Evolutionary conservation across 2,113 vertebrate species (phyloP).

Genomic region (Emberiza fucata): DNA sequence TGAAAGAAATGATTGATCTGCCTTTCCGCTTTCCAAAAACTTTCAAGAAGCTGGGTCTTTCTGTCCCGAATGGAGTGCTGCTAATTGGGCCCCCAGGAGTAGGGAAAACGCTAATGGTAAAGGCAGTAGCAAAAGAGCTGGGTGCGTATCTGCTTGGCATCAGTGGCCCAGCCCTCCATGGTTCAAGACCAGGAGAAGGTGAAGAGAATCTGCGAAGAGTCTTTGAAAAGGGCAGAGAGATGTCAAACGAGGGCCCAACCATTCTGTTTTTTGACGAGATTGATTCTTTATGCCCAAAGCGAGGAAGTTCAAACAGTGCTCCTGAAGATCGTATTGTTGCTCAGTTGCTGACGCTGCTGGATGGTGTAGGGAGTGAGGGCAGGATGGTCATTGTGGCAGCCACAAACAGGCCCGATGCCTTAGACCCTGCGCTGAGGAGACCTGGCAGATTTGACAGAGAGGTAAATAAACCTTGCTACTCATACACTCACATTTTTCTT

Average conservation of each 20-base stretch:
- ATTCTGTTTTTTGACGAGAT: conserved; percentile 93
- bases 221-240: conserved; percentile 78
- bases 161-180: conserved; percentile 83
- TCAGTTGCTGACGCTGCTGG: conserved; percentile 91
- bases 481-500: neutral
- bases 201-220: conserved; percentile 84
- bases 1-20: conserved; percentile 81
- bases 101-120: conserved; percentile 87
- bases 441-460: conserved; percentile 94
- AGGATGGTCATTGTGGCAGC: conserved; percentile 83
- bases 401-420: conserved; percentile 84
- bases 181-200: conserved; percentile 87
- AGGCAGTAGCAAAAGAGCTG: conserved; percentile 75
- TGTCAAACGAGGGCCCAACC: conserved; percentile 78
- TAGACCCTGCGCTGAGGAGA: conserved; percentile 89
- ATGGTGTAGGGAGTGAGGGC: conserved; percentile 73
- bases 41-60: conserved; percentile 76
- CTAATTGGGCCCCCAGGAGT: conserved; percentile 89
- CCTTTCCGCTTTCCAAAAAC: conserved; percentile 83
- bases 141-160: conserved; percentile 81
- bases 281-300: conserved; percentile 87
- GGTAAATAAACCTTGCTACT: conserved; percentile 58
- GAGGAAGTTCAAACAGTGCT: conserved; percentile 62
- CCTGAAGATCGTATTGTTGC: conserved; percentile 89
- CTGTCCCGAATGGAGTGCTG: conserved; percentile 83